Base-by-base conservation (phyloP, 2,113 vertebrate genomes). In the Cryptotis parvus region DNA sequence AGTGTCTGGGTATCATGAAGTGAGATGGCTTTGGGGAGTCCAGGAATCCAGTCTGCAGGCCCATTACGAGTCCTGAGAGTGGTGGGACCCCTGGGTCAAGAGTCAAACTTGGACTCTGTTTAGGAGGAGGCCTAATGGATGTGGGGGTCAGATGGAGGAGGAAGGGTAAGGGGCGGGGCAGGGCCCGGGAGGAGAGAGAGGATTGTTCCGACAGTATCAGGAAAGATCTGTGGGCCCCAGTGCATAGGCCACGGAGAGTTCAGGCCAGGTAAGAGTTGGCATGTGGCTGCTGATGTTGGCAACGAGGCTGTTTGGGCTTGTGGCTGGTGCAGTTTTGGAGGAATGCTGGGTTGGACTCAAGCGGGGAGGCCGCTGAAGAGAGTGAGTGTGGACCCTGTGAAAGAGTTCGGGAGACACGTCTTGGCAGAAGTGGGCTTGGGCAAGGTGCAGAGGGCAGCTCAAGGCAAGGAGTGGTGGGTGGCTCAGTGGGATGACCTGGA, bases 291-390 rank as follows among this genome's bases (percentile, higher is more conserved):
- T 37, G 74, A 58, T 16, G 35, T 55, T 43, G 69, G 58, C 58
- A 1, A 27, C 61, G 29, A n/a, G 52, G 52, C 9, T 1, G 49
- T 7, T 14, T 16, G 82, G 39, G 63, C 11, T 49, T 41, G 18
- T 4, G 7, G 4, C 52, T 9, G 31, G 79, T 3, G 33, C 29
- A 0, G 33, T 6, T 87, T 9, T 5, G 70, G 55, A 39, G 33
- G 83, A 15, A 11, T 6, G 61, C 26, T 15, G 49, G 72, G 24
- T 24, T 41, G 27, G 37, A 10, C 1, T n/a, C 33, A 4, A 14
- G 20, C 1, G 7, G 10, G 70, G 20, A 3, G 61, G n/a, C 0
- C 1, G 0, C n/a, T 1, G 43, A 41, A 26, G 31, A 10, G 31
- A 22, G n/a, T 35, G 9, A 41, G 12, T 11, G 26, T 9, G 2